Percentiles rank a stretch among this genome's conserved stretches.
phyloP scores from a whole-genome alignment of 2,888 invertebrate genomes.

The Listrodromus nycthemerus region DNA sequence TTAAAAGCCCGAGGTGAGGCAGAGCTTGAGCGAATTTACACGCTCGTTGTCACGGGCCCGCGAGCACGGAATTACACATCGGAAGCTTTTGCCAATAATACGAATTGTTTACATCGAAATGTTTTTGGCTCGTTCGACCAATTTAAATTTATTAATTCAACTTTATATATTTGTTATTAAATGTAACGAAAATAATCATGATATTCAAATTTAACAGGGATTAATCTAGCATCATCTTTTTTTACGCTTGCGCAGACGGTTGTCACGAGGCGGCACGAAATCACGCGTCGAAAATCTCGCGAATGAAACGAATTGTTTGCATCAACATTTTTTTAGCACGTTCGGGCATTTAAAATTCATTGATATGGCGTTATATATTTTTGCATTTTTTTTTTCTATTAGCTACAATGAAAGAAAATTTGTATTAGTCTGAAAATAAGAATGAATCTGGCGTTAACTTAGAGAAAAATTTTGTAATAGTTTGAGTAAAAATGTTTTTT shows the following conservation, averaged over 20 bases:
- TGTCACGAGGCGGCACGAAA: constrained; percentile 69
- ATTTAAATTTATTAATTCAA: constrained; percentile 6
- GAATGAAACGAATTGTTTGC: constrained; percentile 9
- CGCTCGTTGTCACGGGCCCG: constrained; percentile 70
- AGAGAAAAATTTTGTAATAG: neutral
- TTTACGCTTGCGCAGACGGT: constrained; percentile 72
- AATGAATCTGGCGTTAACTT: neutral
- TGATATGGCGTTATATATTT: constrained; percentile 9
- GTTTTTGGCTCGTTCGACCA: neutral
- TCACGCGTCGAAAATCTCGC: constrained; percentile 24
- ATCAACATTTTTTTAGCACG: neutral
- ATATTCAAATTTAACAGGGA: too few species aligned
- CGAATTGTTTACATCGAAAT: constrained; percentile 27
- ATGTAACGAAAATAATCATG: too few species aligned
- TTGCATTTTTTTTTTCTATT: too few species aligned
- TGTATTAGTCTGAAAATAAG: constrained; percentile 8
- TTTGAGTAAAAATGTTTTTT: neutral
- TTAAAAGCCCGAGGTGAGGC: constrained; percentile 27
- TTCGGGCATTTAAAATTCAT: neutral
- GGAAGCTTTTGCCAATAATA: constrained; percentile 1
- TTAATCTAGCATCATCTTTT: too few species aligned
- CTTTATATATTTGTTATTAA: constrained; percentile 2
- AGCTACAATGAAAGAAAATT: too few species aligned
- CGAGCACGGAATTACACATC: constrained; percentile 63
- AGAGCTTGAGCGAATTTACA: constrained; percentile 71